phyloP scores from a whole-genome alignment of 1,140 invertebrate species.

The Drosophila orena region DNA sequence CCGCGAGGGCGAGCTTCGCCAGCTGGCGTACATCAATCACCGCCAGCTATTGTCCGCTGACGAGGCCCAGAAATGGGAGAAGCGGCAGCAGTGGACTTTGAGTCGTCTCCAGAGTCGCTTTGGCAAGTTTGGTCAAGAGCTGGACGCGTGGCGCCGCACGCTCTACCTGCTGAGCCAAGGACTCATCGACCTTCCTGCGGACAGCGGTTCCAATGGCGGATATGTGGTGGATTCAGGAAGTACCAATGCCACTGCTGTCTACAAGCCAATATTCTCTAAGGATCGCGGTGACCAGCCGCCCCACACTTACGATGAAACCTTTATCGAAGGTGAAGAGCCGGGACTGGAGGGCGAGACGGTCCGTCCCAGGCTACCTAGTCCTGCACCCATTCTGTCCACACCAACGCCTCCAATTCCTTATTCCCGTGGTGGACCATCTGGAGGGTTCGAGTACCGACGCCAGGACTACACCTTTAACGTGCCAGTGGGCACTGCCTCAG shows the following conservation, averaged over 20 bases:
- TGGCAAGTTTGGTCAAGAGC: constrained; percentile 53
- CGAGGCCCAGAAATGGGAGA: constrained; percentile 53
- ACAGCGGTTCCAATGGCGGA: constrained; percentile 43
- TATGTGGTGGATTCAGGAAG: constrained; percentile 50
- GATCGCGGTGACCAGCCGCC: constrained; percentile 82
- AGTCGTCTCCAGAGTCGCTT: constrained; percentile 48
- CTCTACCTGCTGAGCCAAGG: constrained; percentile 73
- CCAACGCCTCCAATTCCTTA: constrained; percentile 53
- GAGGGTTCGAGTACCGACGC: constrained; percentile 64
- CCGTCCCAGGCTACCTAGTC: constrained; percentile 3
- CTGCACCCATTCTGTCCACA: constrained; percentile 29
- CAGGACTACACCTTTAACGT: constrained; percentile 67
- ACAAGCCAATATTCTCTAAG: constrained; percentile 64
- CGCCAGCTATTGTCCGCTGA: constrained; percentile 41
- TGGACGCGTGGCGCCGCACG: constrained; percentile 68
- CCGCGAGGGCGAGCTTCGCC: constrained; percentile 70
- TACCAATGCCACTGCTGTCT: constrained; percentile 63
- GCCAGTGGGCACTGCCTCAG: constrained; percentile 43
- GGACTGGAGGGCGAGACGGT: constrained; percentile 65
- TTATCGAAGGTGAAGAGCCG: constrained; percentile 65
- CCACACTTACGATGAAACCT: constrained; percentile 66
- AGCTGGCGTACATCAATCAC: constrained; percentile 65
- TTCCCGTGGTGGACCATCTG: constrained; percentile 1
- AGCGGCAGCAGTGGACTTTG: constrained; percentile 52
- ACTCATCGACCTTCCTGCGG: constrained; percentile 54